Evolutionary conservation across 2,113 vertebrate genomes (phyloP).

Genomic region (Meles meles): DNA sequence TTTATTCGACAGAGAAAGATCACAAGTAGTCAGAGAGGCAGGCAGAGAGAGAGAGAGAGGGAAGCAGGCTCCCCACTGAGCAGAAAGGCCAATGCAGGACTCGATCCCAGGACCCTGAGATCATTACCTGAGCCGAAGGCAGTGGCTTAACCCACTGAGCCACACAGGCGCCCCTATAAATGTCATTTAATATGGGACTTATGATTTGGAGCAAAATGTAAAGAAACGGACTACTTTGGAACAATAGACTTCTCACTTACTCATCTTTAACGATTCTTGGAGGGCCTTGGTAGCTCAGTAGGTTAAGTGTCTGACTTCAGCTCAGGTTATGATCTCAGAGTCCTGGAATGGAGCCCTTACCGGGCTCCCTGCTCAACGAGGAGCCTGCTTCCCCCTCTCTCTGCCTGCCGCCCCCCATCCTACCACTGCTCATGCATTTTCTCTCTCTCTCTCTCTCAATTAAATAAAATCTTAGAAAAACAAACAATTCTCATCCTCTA

Average conservation of each 20-base stretch:
- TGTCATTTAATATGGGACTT: constrained; percentile 20
- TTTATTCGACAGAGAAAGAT: too few species aligned
- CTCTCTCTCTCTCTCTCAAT: background rate
- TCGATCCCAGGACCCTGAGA: too few species aligned
- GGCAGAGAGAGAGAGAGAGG: too few species aligned
- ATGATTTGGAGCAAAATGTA: constrained; percentile 32
- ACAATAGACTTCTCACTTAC: background rate
- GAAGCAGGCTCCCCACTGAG: too few species aligned
- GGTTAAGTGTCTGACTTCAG: background rate
- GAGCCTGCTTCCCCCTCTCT: background rate
- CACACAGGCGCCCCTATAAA: background rate
- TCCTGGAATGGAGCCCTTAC: background rate
- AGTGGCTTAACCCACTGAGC: too few species aligned
- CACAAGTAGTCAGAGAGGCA: too few species aligned
- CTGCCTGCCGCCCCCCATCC: background rate
- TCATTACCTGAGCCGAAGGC: too few species aligned
- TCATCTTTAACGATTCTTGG: background rate
- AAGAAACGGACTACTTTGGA: background rate
- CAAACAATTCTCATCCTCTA: background rate
- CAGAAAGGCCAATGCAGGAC: too few species aligned
- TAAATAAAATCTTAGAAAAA: background rate
- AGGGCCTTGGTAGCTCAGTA: background rate
- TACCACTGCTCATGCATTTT: background rate
- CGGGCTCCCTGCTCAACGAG: background rate
- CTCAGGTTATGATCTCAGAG: background rate